phyloP scores from a whole-genome alignment of 2,888 invertebrate species.

The Patella depressa region DNA sequence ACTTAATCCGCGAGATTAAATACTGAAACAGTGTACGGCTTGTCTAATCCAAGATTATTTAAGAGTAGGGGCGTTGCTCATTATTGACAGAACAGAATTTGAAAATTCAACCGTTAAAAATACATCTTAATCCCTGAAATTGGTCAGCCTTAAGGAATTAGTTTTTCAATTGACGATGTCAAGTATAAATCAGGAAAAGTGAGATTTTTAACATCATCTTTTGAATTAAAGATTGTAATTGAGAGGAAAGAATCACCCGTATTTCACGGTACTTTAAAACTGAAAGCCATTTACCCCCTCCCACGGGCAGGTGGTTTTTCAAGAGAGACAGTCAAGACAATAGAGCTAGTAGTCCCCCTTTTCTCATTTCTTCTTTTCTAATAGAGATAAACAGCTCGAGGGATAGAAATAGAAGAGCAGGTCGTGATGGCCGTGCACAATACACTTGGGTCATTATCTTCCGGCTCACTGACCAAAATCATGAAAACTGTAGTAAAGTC shows the following conservation, averaged over 20 bases:
- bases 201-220: slow-evolving; percentile 11
- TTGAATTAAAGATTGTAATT: slow-evolving; percentile 10
- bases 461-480: neutral
- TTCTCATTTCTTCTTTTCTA: neutral
- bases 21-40: neutral
- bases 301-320: slow-evolving; percentile 11
- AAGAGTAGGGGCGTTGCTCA: slow-evolving; percentile 8
- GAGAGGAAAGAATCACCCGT: slow-evolving; percentile 11
- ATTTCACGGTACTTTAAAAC: slow-evolving; percentile 9
- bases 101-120: slow-evolving; percentile 8
- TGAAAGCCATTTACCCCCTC: slow-evolving; percentile 10
- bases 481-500: too few relatives aligned
- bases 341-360: slow-evolving; percentile 1
- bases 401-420: neutral
- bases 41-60: slow-evolving; percentile 4
- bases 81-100: neutral
- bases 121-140: slow-evolving; percentile 7
- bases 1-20: neutral
- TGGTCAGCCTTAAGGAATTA: slow-evolving; percentile 13
- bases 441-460: neutral
- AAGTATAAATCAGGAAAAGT: slow-evolving; percentile 9
- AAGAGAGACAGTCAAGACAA: neutral
- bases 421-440: neutral
- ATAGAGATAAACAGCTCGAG: slow-evolving; percentile 11
- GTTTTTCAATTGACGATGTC: slow-evolving; percentile 5